phyloP scores from a whole-genome alignment of 2,797 vertebrate species.

The Sebastes hubbsi region DNA sequence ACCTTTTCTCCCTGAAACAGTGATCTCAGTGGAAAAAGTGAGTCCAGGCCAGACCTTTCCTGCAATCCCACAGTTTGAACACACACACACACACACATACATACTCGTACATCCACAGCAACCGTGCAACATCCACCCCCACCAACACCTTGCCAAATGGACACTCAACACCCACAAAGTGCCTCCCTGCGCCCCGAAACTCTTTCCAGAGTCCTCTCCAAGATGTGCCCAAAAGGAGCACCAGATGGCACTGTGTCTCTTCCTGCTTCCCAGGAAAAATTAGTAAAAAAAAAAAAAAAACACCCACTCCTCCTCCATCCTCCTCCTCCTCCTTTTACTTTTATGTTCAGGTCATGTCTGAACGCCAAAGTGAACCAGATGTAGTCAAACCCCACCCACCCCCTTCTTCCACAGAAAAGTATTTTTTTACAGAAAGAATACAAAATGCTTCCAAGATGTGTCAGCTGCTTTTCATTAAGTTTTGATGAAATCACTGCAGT shows the following conservation, averaged over 20 bases:
- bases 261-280: not conserved
- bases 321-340: slow-evolving; percentile 1
- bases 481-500: slow-evolving; percentile 9
- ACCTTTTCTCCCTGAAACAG: slow-evolving; percentile 25
- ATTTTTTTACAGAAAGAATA: slow-evolving; percentile 1
- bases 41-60: slow-evolving; percentile 60
- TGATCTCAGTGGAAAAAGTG: slow-evolving; percentile 82
- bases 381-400: slow-evolving; percentile 32
- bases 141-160: slow-evolving; percentile 52
- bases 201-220: slow-evolving; percentile 51
- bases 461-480: slow-evolving; percentile 61
- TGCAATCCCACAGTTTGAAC: slow-evolving; percentile 22
- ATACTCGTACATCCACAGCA: slow-evolving; percentile 33
- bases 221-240: not conserved
- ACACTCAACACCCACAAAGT: slow-evolving; percentile 13
- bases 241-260: slow-evolving; percentile 75
- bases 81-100: not conserved
- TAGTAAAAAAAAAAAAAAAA: not conserved
- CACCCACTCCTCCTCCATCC: not conserved
- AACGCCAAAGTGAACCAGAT: slow-evolving; percentile 67
- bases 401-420: slow-evolving; percentile 21
- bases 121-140: slow-evolving; percentile 53
- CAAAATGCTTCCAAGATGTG: slow-evolving; percentile 45
- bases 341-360: slow-evolving; percentile 63
- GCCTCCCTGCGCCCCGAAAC: not conserved